Evolutionary conservation across 2,888 invertebrate species (phyloP).

Genomic region (Acronicta aceris): DNA sequence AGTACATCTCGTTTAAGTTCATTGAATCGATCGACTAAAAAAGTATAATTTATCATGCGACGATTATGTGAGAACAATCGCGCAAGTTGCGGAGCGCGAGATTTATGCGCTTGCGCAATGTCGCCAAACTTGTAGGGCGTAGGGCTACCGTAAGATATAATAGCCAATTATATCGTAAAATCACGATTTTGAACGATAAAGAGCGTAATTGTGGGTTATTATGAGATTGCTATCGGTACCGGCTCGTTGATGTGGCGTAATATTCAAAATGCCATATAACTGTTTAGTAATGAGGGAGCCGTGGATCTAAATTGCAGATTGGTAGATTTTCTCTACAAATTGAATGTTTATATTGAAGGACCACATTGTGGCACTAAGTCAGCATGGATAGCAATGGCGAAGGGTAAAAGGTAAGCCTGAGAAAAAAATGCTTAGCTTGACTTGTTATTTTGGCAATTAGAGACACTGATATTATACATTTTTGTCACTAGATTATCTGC

Average conservation of each 20-base stretch:
- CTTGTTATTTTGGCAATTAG: no score
- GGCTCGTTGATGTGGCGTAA: slow-evolving; percentile 22
- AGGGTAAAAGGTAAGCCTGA: no score
- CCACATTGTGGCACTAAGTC: no score
- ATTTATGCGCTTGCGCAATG: slow-evolving; percentile 48
- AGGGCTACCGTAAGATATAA: slow-evolving; percentile 47
- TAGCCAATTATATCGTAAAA: slow-evolving; percentile 48
- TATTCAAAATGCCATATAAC: slow-evolving; percentile 1
- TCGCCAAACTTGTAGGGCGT: slow-evolving; percentile 36
- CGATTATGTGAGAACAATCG: slow-evolving; percentile 57
- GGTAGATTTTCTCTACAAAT: no score
- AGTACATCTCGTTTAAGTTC: slow-evolving; percentile 43
- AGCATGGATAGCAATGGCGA: no score
- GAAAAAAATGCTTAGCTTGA: no score
- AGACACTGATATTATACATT: no score
- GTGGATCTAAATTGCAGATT: neutral
- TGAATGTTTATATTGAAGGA: no score
- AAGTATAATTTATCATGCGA: slow-evolving; percentile 54
- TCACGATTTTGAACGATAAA: slow-evolving; percentile 48
- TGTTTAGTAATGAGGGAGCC: slow-evolving; percentile 28
- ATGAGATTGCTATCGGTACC: slow-evolving; percentile 25
- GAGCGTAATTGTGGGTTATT: slow-evolving; percentile 29
- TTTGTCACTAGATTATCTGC: no score
- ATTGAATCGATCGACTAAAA: slow-evolving; percentile 54
- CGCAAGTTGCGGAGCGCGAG: slow-evolving; percentile 36